Conservation (phyloP, 2,113 vertebrate species). For the Plectropomus leopardus region DNA sequence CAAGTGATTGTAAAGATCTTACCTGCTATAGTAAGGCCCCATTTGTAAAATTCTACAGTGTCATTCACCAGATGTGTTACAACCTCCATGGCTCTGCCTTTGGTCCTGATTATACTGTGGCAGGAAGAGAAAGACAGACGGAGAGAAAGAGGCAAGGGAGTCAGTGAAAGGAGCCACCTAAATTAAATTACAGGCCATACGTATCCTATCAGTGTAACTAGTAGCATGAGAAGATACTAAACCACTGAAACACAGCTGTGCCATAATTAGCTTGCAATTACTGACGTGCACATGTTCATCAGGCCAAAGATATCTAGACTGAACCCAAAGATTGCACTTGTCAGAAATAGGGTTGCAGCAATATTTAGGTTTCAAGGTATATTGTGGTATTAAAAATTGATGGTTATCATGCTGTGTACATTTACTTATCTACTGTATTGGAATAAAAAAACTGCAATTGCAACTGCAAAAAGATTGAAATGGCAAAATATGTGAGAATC, state of each 20-base stretch:
- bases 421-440: no score
- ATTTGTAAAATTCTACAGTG: conserved; percentile 95
- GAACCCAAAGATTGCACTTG: neutral
- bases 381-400: no score
- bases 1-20: conserved; percentile 60
- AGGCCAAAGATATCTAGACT: neutral
- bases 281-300: neutral
- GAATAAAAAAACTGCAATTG: no score
- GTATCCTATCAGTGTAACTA: conserved; percentile 22
- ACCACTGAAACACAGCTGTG: neutral
- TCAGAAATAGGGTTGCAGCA: no score
- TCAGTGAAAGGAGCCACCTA: conserved; percentile 29
- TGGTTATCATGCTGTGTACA: no score
- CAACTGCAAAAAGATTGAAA: no score
- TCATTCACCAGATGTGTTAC: conserved; percentile 89
- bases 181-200: conserved; percentile 34
- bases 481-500: no score
- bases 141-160: neutral
- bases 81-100: conserved; percentile 82
- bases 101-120: conserved; percentile 77
- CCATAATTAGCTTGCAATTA: neutral
- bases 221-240: neutral
- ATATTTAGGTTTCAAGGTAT: no score
- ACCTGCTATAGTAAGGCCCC: conserved; percentile 98
- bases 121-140: conserved; percentile 18